Evolutionary conservation across 2,113 vertebrate genomes (phyloP).

Genomic region (Anhinga rufa): DNA sequence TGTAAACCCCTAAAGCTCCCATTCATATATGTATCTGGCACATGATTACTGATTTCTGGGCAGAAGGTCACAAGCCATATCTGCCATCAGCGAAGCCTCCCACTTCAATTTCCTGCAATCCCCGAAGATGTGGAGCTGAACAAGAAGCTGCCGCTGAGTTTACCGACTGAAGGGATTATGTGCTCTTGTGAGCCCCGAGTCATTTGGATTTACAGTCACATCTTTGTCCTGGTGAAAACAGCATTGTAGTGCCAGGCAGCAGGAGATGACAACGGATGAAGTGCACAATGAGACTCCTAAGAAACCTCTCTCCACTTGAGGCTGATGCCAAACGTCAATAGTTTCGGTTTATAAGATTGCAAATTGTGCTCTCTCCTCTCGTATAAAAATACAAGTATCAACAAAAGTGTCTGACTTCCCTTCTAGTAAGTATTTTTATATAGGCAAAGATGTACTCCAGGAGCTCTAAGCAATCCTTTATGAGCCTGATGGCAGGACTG

Average conservation of each 20-base stretch:
- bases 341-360: background rate
- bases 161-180: constrained; percentile 46
- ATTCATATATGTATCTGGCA: background rate
- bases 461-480: background rate
- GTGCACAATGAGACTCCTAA: background rate
- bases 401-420: background rate
- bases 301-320: background rate
- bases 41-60: background rate
- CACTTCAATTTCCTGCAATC: constrained; percentile 61
- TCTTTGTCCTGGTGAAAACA: constrained; percentile 61
- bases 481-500: background rate
- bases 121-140: constrained; percentile 32
- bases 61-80: constrained; percentile 37
- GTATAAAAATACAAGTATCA: constrained; percentile 12
- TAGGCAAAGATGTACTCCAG: background rate
- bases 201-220: constrained; percentile 41
- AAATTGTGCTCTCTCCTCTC: constrained; percentile 7
- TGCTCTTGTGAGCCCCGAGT: background rate
- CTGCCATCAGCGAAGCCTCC: constrained; percentile 37
- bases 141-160: constrained; percentile 49
- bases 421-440: background rate
- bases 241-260: constrained; percentile 28
- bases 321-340: constrained; percentile 19
- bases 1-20: constrained; percentile 11
- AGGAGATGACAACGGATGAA: constrained; percentile 46